Base-by-base conservation (phyloP, 2,113 vertebrate species). In the Lutjanus erythropterus region DNA sequence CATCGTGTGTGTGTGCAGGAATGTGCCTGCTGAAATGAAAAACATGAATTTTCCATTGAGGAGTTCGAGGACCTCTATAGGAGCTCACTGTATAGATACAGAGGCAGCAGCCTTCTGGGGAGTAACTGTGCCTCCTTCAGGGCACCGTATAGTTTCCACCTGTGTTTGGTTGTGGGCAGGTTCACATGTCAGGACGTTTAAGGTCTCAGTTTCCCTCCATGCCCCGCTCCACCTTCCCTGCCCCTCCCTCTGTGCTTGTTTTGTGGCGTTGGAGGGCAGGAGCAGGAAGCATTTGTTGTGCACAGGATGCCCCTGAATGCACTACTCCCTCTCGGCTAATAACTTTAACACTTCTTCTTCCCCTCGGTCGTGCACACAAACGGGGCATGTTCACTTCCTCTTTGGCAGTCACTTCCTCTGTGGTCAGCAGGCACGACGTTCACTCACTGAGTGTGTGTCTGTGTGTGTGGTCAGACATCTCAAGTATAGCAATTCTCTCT, bases 301-400 rank as follows among this genome's bases (percentile, higher is more conserved):
- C 81, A 93, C 93, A 93, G 93, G 91, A 94, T 88, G 89, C 64
- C 67, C 68, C 68, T 71, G 23, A 91, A 90, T 49, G 72, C 88
- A 71, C 72, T 58, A 33, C 85, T 94, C 92, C 93, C 90, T 72
- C 86, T 75, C 69, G 46, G 62, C 88, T 92, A 88, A 91, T 93
- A 95, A 94, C 92, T 93, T 92, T 94, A 93, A 94, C 92, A 93
- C 94, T 94, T 95, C 80, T 83, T 80, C 86, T 94, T 92, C 92
- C 92, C 12, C 58, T 73, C 21, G 53, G 58, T 52, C 3, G 31
- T 35, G 39, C 82, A 78, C 83, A 88, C 89, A 89, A 86, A 80
- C 65, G 47, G 80, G 68, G 88, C 82, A 16, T 21, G 74, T 7
- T 78, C 75, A 81, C 90, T 92, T 95, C 93, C 86, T 87, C 66